A percentile compares a stretch with the other conserved stretches of the same genome.
Evolutionary conservation across 1,140 invertebrate genomes (phyloP).

Genomic region (Megalopta genalis): DNA sequence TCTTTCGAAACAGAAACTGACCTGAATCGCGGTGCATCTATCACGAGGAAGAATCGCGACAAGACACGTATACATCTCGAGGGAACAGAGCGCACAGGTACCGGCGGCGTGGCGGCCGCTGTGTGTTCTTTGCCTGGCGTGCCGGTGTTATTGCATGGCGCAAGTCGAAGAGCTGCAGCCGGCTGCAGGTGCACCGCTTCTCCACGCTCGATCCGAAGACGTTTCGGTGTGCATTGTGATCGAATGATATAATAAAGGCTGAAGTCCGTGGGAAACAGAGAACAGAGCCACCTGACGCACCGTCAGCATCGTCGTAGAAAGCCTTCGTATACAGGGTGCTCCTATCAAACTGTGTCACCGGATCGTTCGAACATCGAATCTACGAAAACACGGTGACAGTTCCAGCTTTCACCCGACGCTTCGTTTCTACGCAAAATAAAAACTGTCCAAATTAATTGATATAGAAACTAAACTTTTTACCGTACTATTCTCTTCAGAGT

Average conservation of each 20-base stretch:
- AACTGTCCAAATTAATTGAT: too few species aligned
- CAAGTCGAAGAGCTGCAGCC: slow-evolving; percentile 61
- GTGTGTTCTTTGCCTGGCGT: slow-evolving; percentile 30
- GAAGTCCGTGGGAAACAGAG: slow-evolving; percentile 76
- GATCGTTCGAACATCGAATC: not conserved
- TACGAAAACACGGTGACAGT: too few species aligned
- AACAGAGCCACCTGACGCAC: slow-evolving; percentile 76
- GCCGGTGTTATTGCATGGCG: slow-evolving; percentile 55
- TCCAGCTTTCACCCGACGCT: too few species aligned
- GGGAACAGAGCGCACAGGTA: not conserved
- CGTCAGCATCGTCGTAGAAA: slow-evolving; percentile 66
- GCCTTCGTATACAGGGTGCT: not conserved
- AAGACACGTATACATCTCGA: slow-evolving; percentile 33
- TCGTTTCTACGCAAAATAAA: too few species aligned
- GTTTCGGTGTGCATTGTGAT: slow-evolving; percentile 75
- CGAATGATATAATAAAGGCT: slow-evolving; percentile 77
- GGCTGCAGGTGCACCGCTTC: slow-evolving; percentile 66
- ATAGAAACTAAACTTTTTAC: too few species aligned
- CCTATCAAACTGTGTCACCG: not conserved
- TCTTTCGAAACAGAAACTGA: slow-evolving; percentile 49
- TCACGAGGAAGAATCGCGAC: slow-evolving; percentile 56
- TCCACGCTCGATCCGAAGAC: slow-evolving; percentile 58
- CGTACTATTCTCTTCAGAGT: too few species aligned
- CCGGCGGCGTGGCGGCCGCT: not conserved
- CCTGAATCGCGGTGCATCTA: slow-evolving; percentile 52